Base-by-base conservation (phyloP, 2,113 vertebrate genomes). In the Trochalopteron elliotii region DNA sequence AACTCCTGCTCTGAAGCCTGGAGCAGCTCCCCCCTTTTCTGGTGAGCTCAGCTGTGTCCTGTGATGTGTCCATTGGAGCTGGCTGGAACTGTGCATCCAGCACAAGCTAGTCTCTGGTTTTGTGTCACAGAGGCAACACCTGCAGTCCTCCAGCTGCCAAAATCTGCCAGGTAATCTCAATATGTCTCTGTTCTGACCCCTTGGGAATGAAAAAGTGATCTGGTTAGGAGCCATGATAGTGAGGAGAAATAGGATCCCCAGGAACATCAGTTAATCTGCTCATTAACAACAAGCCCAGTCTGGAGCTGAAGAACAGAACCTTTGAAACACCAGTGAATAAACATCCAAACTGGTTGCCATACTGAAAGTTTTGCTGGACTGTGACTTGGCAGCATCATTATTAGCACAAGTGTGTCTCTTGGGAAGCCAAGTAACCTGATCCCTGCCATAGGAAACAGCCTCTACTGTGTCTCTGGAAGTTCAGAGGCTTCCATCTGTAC, bases 61-160 rank as follows among this genome's bases (percentile, higher is more conserved):
- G 8, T 1, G 3, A 2, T 30, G 18, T 11, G 28, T 50, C 25
- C 22, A 13, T 4, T 30, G 4, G 15, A 55, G 39, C 7, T 44
- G 45, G 5, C 15, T 63, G n/a, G 49, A 75, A 21, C 8, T 21
- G 3, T 57, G 42, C 42, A 27, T 27, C 47, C 37, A 79, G 17
- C 37, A 37, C 17, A 53, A 20, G 17, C 12, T 18, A n/a, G 8
- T 39, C 13, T 25, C 18, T 44, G 27, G 1, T 69, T 69, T 83
- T n/a, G 25, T 49, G 27, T 59, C 39, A 40, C 35, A 83, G 17
- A 86, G 9, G 2, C 21, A 63, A 31, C 9, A 23, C 18, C 11
- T 59, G 39, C 9, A 75, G 49, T 12, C 33, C 3, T 33, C 6
- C 31, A 49, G 28, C 17, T 53, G 21, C n/a, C 18, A 39, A 72